Percentiles rank a stretch among this genome's conserved stretches.
Evolutionary conservation across 64 coral and sea anemone genomes (phyloP).

Genomic region (Platygyra sinensis): DNA sequence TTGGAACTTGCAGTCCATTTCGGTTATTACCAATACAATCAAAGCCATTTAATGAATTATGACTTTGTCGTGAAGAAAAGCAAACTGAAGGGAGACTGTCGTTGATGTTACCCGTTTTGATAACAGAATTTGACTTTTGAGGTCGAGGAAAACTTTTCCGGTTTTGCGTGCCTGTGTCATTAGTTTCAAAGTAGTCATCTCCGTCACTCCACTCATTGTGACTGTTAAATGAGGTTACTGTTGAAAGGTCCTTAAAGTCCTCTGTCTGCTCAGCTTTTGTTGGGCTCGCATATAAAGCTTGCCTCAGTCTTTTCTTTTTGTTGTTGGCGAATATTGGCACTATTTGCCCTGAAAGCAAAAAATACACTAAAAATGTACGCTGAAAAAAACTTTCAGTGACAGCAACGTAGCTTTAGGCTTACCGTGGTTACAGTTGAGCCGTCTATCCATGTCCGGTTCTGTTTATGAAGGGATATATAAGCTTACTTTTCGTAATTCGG

Average conservation of each 20-base stretch:
- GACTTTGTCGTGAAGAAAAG: not conserved
- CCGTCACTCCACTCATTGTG: not conserved
- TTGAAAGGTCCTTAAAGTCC: not conserved
- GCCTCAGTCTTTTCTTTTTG: constrained; percentile 64
- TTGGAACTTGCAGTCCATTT: not conserved
- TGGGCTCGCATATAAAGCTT: constrained; percentile 69
- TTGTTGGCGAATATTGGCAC: constrained; percentile 68
- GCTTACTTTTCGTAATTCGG: no score
- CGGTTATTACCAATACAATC: not conserved
- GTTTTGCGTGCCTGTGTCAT: not conserved
- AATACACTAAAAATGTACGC: not conserved
- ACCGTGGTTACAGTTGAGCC: constrained; percentile 13
- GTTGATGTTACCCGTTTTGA: not conserved
- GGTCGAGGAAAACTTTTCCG: constrained; percentile 2
- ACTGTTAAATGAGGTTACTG: not conserved
- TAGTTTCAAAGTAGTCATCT: not conserved
- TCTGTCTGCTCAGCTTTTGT: not conserved
- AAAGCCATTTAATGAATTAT: not conserved
- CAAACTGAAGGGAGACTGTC: not conserved
- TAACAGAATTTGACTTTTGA: not conserved
- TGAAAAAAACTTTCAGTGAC: not conserved
- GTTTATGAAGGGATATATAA: no score
- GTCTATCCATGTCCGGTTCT: not conserved
- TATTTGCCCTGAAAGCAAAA: constrained; percentile 9
- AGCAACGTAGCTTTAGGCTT: not conserved